phyloP scores from a whole-genome alignment of 2,797 vertebrate species.

The Molothrus ater region DNA sequence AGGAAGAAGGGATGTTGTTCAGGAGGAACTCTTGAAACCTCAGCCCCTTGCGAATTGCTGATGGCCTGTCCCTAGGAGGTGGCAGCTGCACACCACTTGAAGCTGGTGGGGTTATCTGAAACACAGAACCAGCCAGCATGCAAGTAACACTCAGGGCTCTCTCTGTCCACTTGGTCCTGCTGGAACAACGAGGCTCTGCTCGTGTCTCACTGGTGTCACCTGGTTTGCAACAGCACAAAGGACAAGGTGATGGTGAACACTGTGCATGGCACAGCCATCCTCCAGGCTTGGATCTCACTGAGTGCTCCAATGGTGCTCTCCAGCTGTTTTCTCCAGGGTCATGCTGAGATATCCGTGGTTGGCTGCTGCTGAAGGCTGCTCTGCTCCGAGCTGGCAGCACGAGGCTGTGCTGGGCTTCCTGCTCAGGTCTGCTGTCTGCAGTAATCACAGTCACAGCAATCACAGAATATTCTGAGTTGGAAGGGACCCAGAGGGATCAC shows the following conservation, averaged over 20 bases:
- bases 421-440: neutral
- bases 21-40: neutral
- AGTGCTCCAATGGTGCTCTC: neutral
- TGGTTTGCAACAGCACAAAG: neutral
- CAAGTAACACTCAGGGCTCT: neutral
- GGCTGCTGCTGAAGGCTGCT: neutral
- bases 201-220: accelerated
- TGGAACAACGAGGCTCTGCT: accelerated
- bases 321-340: neutral
- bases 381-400: neutral
- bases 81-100: neutral
- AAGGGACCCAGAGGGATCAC: neutral
- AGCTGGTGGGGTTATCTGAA: neutral
- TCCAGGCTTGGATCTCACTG: neutral
- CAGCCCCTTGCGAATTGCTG: neutral
- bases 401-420: neutral
- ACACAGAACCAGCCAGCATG: neutral
- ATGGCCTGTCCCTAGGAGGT: neutral
- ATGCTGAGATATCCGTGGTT: neutral
- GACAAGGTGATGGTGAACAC: neutral
- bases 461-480: neutral
- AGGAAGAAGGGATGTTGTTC: neutral
- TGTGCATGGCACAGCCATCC: neutral
- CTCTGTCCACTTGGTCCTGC: neutral
- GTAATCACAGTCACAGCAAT: neutral